Conservation (phyloP, 2,888 invertebrate genomes). For the Drosophila nigricruria region DNA sequence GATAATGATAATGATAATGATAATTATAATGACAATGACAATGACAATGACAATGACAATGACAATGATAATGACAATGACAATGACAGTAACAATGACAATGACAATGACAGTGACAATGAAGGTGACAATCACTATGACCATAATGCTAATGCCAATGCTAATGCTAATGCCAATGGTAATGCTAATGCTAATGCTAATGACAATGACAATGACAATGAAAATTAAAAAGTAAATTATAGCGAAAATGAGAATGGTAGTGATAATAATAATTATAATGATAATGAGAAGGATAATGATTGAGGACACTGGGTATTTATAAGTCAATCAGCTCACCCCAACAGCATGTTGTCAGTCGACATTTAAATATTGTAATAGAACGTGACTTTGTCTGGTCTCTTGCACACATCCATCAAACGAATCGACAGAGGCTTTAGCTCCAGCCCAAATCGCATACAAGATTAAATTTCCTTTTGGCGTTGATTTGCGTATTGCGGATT, state of each 20-base stretch:
- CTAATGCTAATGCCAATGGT: not conserved
- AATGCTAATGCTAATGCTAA: not conserved
- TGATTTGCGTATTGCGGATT: constrained; percentile 76
- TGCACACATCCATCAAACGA: constrained; percentile 18
- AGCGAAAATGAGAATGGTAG: not conserved
- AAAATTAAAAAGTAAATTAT: not conserved
- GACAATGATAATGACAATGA: not conserved
- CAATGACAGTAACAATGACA: not conserved
- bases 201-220: not conserved
- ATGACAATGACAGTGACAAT: not conserved
- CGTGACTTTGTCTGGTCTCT: constrained; percentile 24
- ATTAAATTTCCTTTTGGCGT: constrained; percentile 55
- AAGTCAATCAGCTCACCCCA: not conserved
- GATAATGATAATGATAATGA: not conserved
- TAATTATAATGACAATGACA: not conserved
- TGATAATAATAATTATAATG: not conserved
- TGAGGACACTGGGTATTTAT: not conserved
- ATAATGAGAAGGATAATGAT: not conserved
- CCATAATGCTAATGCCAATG: not conserved
- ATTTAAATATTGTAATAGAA: constrained; percentile 55
- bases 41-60: not conserved
- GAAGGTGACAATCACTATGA: not conserved
- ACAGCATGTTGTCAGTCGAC: not conserved
- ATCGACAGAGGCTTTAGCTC: constrained; percentile 17
- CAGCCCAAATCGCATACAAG: constrained; percentile 10